Base-by-base conservation (phyloP, 2,888 invertebrate species). In the Lasioglossum figueresi region DNA sequence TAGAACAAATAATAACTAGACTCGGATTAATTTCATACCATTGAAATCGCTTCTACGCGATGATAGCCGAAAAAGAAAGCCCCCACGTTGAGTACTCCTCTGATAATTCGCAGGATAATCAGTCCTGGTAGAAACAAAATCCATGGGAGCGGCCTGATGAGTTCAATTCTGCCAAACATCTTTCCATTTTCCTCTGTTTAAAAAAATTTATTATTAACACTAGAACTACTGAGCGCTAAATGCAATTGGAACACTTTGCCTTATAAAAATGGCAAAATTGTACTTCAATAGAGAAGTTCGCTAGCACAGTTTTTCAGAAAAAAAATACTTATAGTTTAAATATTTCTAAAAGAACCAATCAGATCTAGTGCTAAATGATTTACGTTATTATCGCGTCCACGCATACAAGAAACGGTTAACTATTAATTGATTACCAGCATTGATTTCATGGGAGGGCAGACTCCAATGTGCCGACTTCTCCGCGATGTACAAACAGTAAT, bases 391-490 rank as follows among this genome's bases (percentile, higher is more conserved):
- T 56, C 10, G 23, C 52, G n/a, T 52, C 52, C 10, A 23, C 23
- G 10, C 23, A n/a, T 3, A 10, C 10, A 8, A n/a, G n/a, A n/a
- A 52, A 52, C 10, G 23, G 19, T 52, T n/a, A 52, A 52, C 40
- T 12, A 16, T 31, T 45, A 27, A 27, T 72, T 43, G 6, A 43
- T 34, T 71, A 89, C 89, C 85, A 16, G 45, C 43, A 3, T 71
- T 31, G 2, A 89, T 71, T 82, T 92, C 92, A 10, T 91, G 87
- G n/a, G 59, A 10, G 0, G 96, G 96, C 45, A 96, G 95, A 14
- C 96, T 96, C 96, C 96, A 96, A 80, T 96, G 95, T 0, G 96
- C 95, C 45, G 96, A 95, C 89, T 96, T 96, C 92, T 96, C 96
- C 0, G 96, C 91, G 23, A 96, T 94, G 96, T 96, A 96, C 1